These are phyloP conservation scores for Solenopsis invicta DNA, from an alignment of 1,140 invertebrate species.

Conservation along the genomic window DNA sequence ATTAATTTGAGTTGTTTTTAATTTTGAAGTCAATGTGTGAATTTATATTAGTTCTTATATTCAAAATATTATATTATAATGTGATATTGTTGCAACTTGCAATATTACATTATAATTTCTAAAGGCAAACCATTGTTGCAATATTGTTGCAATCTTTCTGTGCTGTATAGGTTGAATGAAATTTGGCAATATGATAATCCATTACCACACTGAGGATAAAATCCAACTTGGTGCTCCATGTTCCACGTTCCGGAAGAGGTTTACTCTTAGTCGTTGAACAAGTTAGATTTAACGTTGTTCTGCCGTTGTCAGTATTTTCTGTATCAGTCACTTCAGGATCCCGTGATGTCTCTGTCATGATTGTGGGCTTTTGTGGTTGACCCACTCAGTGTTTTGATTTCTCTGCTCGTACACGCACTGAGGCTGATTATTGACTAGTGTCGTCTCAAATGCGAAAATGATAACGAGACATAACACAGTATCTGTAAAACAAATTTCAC, in stretches of 20 bases:
- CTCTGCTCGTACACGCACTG: slow-evolving; percentile 18
- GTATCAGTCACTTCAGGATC: slow-evolving; percentile 70
- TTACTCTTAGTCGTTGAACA: slow-evolving; percentile 51
- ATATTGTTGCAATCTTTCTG: too few species aligned
- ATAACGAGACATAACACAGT: slow-evolving; percentile 66
- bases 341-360: slow-evolving; percentile 72
- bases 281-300: slow-evolving; percentile 63
- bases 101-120: too few species aligned
- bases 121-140: too few species aligned
- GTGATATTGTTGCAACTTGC: too few species aligned
- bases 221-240: slow-evolving; percentile 81
- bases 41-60: too few species aligned
- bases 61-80: too few species aligned
- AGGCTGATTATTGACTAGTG: slow-evolving; percentile 10
- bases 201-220: slow-evolving; percentile 75
- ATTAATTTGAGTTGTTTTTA: too few species aligned
- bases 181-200: neutral
- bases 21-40: too few species aligned
- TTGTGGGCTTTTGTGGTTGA: slow-evolving; percentile 37
- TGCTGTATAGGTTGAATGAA: too few species aligned
- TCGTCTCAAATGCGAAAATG: slow-evolving; percentile 44
- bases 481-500: slow-evolving; percentile 36
- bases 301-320: slow-evolving; percentile 70
- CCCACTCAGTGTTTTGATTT: slow-evolving; percentile 30
- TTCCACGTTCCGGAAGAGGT: slow-evolving; percentile 78